These are phyloP conservation scores for Syngnathus acus DNA, from an alignment of 2,797 vertebrate species.

Conservation along the genomic window DNA sequence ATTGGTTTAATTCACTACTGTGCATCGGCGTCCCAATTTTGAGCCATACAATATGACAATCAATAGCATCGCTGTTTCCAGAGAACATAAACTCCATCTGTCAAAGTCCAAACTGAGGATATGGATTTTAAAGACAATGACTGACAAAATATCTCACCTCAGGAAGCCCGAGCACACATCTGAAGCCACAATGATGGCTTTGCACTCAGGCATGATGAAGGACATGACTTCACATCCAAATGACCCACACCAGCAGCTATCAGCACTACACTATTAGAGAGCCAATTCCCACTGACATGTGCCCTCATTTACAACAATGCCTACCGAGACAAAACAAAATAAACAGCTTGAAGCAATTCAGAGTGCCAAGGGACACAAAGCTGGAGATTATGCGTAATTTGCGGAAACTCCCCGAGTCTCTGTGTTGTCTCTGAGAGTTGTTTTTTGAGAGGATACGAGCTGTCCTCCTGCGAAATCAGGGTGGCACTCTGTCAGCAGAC, in stretches of 20 bases:
- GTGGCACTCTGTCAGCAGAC: constrained; percentile 52
- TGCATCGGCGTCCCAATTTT: too few species aligned
- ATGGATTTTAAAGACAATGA: constrained; percentile 13
- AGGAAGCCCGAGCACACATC: constrained; percentile 35
- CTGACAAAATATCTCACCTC: constrained; percentile 35
- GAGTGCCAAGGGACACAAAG: constrained; percentile 34
- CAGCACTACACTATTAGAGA: constrained; percentile 42
- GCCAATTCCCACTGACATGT: constrained; percentile 53
- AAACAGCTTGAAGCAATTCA: constrained; percentile 47
- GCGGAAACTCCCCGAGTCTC: constrained; percentile 28
- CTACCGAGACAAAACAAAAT: constrained; percentile 51
- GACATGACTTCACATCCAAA: constrained; percentile 59
- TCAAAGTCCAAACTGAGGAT: constrained; percentile 15
- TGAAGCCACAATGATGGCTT: constrained; percentile 49
- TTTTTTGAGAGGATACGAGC: constrained; percentile 27
- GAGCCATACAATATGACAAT: not conserved
- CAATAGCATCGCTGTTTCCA: not conserved
- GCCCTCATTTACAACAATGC: constrained; percentile 56
- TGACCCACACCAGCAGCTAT: constrained; percentile 53
- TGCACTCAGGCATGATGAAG: constrained; percentile 53
- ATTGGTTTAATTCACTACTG: not conserved
- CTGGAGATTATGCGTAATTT: constrained; percentile 43
- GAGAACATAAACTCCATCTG: not conserved
- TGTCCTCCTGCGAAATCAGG: constrained; percentile 46
- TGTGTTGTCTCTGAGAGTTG: constrained; percentile 24